A percentile compares a stretch with the other conserved stretches of the same genome.
phyloP scores from a whole-genome alignment of 2,797 vertebrate genomes.

The Etheostoma perlongum region DNA sequence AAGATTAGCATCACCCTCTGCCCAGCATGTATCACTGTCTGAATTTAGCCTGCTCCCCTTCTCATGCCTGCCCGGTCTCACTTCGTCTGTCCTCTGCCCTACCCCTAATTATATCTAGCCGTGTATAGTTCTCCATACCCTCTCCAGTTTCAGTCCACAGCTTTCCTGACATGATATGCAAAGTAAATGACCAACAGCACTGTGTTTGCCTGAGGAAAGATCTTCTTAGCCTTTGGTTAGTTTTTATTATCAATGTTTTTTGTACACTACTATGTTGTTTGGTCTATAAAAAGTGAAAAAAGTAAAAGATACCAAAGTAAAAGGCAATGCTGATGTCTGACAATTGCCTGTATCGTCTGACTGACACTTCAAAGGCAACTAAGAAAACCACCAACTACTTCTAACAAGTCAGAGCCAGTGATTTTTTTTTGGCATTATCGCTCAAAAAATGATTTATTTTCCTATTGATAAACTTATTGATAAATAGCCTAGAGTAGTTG shows the following conservation, averaged over 20 bases:
- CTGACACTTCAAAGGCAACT: background rate
- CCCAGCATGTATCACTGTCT: conserved; percentile 76
- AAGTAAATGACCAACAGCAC: conserved; percentile 45
- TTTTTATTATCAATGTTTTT: background rate
- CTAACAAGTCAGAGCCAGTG: background rate
- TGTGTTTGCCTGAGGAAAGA: conserved; percentile 7
- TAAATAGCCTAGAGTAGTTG: background rate
- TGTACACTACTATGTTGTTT: background rate
- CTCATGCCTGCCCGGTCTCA: conserved; percentile 71
- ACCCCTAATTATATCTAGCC: conserved; percentile 74
- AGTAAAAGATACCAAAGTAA: background rate
- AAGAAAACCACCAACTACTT: background rate
- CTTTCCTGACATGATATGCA: conserved; percentile 64
- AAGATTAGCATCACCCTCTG: conserved; percentile 83
- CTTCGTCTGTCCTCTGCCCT: conserved; percentile 71
- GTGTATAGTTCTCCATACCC: conserved; percentile 65
- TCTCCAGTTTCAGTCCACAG: conserved; percentile 69
- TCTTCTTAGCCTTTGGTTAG: background rate
- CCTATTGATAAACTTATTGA: background rate
- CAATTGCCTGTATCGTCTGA: background rate
- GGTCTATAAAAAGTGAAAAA: background rate
- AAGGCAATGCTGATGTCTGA: background rate
- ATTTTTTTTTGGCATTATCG: background rate
- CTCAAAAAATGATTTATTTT: background rate
- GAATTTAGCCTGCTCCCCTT: conserved; percentile 71